Evolutionary conservation across 2,888 invertebrate species (phyloP).

Genomic region (Deilephila elpenor): DNA sequence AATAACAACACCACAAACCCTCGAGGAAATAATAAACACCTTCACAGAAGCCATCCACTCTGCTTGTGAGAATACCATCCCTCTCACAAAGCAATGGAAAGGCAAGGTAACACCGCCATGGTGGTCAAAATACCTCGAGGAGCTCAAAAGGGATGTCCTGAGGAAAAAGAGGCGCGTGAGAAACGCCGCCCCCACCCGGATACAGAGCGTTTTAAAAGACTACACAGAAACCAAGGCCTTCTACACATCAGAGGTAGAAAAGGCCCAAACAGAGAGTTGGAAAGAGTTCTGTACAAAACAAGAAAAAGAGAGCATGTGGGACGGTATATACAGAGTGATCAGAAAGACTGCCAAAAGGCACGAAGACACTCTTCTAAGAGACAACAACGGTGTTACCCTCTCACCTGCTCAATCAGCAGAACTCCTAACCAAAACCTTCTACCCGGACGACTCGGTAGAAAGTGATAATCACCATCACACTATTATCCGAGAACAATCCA

Average conservation of each 20-base stretch:
- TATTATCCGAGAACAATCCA: constrained; percentile 19
- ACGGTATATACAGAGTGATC: constrained; percentile 29
- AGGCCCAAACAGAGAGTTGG: constrained; percentile 31
- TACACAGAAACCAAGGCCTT: constrained; percentile 6
- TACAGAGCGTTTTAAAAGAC: background rate
- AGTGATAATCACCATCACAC: no score
- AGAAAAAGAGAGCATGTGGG: constrained; percentile 31
- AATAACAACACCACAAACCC: no score
- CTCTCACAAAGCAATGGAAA: background rate
- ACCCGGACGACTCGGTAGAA: constrained; percentile 6
- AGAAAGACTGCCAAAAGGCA: constrained; percentile 12
- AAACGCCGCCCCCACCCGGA: background rate
- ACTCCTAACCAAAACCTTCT: constrained; percentile 13
- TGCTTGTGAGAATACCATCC: background rate
- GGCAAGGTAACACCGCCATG: background rate
- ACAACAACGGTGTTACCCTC: background rate
- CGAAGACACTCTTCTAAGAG: constrained; percentile 28
- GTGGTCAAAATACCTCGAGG: background rate
- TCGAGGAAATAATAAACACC: background rate
- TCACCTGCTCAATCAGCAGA: constrained; percentile 4
- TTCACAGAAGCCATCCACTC: background rate
- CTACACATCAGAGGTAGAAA: background rate
- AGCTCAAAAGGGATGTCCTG: background rate
- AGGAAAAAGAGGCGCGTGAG: background rate
- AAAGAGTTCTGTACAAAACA: constrained; percentile 31